phyloP scores from a whole-genome alignment of 37 sponge, comb jelly and placozoan species.

The Trichoplax adhaerens region DNA sequence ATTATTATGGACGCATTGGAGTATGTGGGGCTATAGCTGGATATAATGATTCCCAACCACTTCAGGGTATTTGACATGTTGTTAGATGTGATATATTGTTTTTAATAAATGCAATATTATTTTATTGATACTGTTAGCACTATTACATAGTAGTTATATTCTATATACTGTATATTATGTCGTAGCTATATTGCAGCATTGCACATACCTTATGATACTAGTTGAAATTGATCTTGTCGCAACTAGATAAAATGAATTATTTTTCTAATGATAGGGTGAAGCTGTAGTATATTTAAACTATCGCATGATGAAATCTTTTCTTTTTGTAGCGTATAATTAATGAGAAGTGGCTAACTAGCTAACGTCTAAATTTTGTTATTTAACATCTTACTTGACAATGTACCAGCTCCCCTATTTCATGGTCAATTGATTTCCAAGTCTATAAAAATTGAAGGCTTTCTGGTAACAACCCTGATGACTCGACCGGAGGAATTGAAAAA shows the following conservation, averaged over 20 bases:
- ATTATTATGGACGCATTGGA: conserved; percentile 43
- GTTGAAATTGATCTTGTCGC: too few relatives aligned
- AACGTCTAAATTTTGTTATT: too few relatives aligned
- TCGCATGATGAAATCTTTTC: not conserved
- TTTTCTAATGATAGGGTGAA: conserved; percentile 2
- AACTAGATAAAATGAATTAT: conserved; percentile 22
- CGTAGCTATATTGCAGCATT: too few relatives aligned
- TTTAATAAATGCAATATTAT: too few relatives aligned
- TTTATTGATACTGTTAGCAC: too few relatives aligned
- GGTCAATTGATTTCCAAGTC: conserved; percentile 28
- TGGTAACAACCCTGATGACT: conserved; percentile 20
- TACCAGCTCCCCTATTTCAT: conserved; percentile 4
- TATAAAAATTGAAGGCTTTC: conserved; percentile 54
- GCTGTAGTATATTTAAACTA: conserved; percentile 1
- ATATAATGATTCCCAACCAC: conserved; percentile 8
- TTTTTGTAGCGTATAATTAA: not conserved
- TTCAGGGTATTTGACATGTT: too few relatives aligned
- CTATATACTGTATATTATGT: too few relatives aligned
- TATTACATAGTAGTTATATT: too few relatives aligned
- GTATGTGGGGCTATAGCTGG: conserved; percentile 57
- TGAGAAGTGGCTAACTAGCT: too few relatives aligned
- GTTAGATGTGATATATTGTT: too few relatives aligned
- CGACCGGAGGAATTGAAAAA: conserved; percentile 12
- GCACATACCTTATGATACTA: too few relatives aligned
- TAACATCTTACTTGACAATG: not conserved